These are phyloP conservation scores for Epizoanthus scotinus DNA, from an alignment of 92 coral and sea anemone genomes.

Conservation along the genomic window DNA sequence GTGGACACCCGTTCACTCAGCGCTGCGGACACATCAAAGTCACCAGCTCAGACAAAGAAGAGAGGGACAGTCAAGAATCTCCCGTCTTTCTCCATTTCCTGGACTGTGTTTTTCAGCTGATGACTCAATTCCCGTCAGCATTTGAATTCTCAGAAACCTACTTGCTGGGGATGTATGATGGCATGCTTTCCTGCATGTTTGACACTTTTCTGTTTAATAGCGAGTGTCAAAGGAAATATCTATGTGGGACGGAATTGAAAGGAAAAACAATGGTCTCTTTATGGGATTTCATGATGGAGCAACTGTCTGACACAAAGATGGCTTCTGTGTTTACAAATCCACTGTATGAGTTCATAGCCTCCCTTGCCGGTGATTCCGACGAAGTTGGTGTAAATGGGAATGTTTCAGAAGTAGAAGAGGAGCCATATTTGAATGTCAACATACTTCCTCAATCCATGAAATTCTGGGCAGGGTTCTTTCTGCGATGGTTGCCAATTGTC, in stretches of 20 bases:
- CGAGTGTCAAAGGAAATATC: constrained; percentile 73
- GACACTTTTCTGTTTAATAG: constrained; percentile 93
- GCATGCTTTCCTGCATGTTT: constrained; percentile 94
- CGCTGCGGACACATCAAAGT: constrained; percentile 82
- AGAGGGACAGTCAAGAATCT: constrained; percentile 74
- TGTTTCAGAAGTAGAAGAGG: background rate
- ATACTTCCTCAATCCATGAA: constrained; percentile 76
- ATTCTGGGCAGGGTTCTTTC: constrained; percentile 92
- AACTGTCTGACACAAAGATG: constrained; percentile 67
- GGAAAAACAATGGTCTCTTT: constrained; percentile 69
- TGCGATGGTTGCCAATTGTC: constrained; percentile 94
- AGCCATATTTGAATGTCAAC: constrained; percentile 67
- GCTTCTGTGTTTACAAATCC: constrained; percentile 83
- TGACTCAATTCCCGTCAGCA: constrained; percentile 88
- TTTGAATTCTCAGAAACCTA: constrained; percentile 98
- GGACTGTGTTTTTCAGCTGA: constrained; percentile 93
- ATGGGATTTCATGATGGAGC: constrained; percentile 94
- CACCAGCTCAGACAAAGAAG: constrained; percentile 60
- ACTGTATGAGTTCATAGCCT: constrained; percentile 72
- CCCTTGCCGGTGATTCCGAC: constrained; percentile 45
- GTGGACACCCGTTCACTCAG: constrained; percentile 92
- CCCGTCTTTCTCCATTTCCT: constrained; percentile 95
- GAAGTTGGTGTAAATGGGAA: constrained; percentile 36
- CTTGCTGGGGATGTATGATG: constrained; percentile 78
- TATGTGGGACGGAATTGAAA: constrained; percentile 60